Evolutionary conservation across 2,113 vertebrate genomes (phyloP).

Genomic region (Leiothrix lutea): DNA sequence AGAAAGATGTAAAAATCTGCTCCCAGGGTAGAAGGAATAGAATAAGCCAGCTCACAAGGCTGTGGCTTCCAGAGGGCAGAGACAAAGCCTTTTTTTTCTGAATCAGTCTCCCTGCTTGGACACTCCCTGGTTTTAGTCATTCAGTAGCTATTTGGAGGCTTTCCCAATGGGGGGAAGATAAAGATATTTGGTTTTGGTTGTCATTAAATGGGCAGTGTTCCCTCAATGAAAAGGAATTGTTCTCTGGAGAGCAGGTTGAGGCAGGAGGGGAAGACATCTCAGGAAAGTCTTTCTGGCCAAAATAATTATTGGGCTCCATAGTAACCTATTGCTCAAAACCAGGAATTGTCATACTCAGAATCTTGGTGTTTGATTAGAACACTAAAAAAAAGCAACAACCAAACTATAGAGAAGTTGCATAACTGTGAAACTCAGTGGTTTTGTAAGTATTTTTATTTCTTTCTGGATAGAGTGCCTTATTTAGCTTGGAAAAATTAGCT

Average conservation of each 20-base stretch:
- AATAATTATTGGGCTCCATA: background rate
- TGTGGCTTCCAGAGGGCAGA: background rate
- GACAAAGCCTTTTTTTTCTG: background rate
- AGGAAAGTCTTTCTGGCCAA: background rate
- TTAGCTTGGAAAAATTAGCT: background rate
- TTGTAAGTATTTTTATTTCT: background rate
- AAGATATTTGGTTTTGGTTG: background rate
- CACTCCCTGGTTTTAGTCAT: slow-evolving; percentile 23
- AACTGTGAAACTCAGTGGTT: background rate
- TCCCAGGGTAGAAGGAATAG: background rate
- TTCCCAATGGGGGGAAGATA: background rate
- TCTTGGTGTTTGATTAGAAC: background rate
- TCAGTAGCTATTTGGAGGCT: slow-evolving; percentile 8
- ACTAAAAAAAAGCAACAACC: background rate
- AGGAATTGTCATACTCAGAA: background rate
- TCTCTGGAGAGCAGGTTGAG: background rate
- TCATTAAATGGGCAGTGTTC: background rate
- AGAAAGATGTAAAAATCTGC: background rate
- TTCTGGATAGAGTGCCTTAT: background rate
- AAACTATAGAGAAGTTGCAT: background rate
- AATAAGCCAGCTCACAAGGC: background rate
- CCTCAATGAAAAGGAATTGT: background rate
- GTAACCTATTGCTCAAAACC: background rate
- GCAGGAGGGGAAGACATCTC: background rate
- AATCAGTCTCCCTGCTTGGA: background rate